Percentiles rank a stretch among this genome's conserved stretches.
phyloP scores from a whole-genome alignment of 2,113 vertebrate species.

The Diadophis punctatus region DNA sequence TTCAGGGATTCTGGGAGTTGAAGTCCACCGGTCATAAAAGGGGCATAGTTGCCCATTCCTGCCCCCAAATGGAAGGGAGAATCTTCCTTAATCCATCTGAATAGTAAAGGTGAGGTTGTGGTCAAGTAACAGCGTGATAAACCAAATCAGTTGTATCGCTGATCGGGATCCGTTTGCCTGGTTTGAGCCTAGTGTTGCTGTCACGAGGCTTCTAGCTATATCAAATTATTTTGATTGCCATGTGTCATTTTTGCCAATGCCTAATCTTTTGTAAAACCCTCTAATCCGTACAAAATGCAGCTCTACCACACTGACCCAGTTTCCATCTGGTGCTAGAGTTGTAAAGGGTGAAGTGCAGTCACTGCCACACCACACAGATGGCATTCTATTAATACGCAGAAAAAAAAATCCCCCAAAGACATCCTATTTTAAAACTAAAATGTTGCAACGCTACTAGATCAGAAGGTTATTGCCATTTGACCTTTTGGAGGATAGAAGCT shows the following conservation, averaged over 20 bases:
- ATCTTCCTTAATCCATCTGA: not conserved
- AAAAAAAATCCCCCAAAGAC: constrained; percentile 59
- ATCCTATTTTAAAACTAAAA: constrained; percentile 39
- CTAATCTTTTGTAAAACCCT: constrained; percentile 57
- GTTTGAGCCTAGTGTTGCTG: not conserved
- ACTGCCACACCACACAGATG: constrained; percentile 56
- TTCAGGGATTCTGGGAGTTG: not conserved
- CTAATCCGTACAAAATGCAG: constrained; percentile 53
- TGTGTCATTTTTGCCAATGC: constrained; percentile 62
- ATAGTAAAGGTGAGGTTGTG: not conserved
- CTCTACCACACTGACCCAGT: constrained; percentile 62
- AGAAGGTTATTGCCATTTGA: not conserved
- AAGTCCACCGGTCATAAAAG: not conserved
- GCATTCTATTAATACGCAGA: constrained; percentile 49
- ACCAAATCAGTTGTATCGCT: not conserved
- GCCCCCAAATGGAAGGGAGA: not conserved
- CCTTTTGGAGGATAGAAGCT: not conserved
- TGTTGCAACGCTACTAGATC: not conserved
- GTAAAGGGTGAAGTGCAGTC: constrained; percentile 37
- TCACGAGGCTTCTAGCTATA: constrained; percentile 46
- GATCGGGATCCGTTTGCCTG: not conserved
- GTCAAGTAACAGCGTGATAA: not conserved
- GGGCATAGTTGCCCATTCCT: not conserved
- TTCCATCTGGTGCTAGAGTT: constrained; percentile 59
- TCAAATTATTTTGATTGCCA: constrained; percentile 45